Evolutionary conservation across 2,888 invertebrate genomes (phyloP), one percentile per base, ranked within the genome.

Genomic region (Stenurella melanura): DNA sequence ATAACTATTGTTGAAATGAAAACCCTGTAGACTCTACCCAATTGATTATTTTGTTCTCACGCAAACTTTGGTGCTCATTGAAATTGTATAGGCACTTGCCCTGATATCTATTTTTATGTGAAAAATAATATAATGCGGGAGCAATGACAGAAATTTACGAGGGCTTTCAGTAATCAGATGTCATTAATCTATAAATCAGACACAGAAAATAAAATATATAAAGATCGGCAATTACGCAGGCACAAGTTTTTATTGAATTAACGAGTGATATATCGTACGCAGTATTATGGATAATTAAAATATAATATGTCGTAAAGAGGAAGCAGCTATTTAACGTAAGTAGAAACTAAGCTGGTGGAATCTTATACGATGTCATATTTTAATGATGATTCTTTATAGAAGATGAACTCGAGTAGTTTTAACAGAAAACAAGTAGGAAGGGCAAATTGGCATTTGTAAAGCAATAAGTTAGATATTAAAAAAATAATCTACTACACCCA

Each of bases 221-320:
- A 64, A 64, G 63, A 64, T 38, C 38, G 17, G 63, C 30, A 64
- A 34, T 34, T 64, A 38, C 34, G 38, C 30, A 42, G 18, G 18
- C 63, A 64, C 63, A 64, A 64, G 38, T 38, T 64, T 64, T 61
- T 64, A 38, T 64, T 38, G 63, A 64, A 42, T 64, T 64, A 64
- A 64, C 30, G 63, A 38, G 9, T 42, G 42, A 42, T 42, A 42
- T 42, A 64, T 64, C 18, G 63, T 64, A 30, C 30, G 21, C 34
- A 7, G 38, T 64, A 64, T 64, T 75, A 82, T 18, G 15, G 63
- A 64, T 38, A 17, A 64, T 64, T 64, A 64, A 64, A 64, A 34
- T 38, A 38, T 82, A 84, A 84, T 85, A 83, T 84, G 83, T 83
- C 81, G 78, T 85, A 85, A 85, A 85, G 79, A 85, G 86, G 86